A percentile compares a stretch with the other conserved stretches of the same genome.
Evolutionary conservation across 2,113 vertebrate species (phyloP).

Genomic region (Sorex fumeus): DNA sequence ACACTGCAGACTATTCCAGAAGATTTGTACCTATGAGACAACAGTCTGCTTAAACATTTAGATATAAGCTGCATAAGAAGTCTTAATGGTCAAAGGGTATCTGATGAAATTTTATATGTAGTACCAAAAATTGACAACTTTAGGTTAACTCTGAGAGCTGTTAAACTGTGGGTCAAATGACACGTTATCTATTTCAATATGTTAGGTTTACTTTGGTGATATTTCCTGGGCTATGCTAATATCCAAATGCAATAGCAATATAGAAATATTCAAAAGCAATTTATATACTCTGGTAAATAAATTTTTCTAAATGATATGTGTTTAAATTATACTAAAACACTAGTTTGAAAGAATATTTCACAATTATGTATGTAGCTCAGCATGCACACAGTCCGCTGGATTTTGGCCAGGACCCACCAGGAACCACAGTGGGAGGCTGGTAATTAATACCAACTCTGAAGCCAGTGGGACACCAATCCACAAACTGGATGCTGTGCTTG

Average conservation of each 20-base stretch:
- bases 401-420: too few species aligned
- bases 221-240: conserved; percentile 97
- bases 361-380: too few species aligned
- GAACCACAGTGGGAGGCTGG: too few species aligned
- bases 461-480: too few species aligned
- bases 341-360: too few species aligned
- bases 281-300: conserved; percentile 94
- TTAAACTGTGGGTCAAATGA: conserved; percentile 98
- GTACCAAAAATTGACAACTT: conserved; percentile 96
- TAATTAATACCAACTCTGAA: too few species aligned
- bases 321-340: conserved; percentile 89
- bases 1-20: conserved; percentile 94
- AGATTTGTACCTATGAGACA: conserved; percentile 93
- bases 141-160: conserved; percentile 95
- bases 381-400: too few species aligned
- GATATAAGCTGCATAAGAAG: conserved; percentile 95
- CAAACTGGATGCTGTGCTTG: too few species aligned
- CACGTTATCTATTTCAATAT: conserved; percentile 97
- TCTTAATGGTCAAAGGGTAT: conserved; percentile 94
- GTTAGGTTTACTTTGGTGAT: conserved; percentile 95
- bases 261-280: too few species aligned
- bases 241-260: conserved; percentile 94
- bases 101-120: conserved; percentile 95
- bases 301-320: conserved; percentile 97
- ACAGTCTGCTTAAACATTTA: conserved; percentile 93